Base-by-base conservation (phyloP, 2,797 vertebrate species). In the Sebastiscus tertius region DNA sequence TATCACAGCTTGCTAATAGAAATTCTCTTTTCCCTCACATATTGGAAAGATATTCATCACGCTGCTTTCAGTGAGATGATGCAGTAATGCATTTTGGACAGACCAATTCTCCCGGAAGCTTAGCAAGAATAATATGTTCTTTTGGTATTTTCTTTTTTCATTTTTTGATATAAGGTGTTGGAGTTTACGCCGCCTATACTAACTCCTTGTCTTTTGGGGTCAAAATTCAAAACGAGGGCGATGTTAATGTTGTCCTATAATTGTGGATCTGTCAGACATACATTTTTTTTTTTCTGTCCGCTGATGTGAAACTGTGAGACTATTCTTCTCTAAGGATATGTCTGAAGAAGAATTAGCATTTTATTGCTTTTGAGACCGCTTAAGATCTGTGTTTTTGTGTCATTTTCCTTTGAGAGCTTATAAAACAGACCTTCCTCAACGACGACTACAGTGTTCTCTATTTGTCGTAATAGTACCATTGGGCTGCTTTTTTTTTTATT, bases 11-110 rank as follows among this genome's bases (percentile, higher is more conserved):
- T 77, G 90, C 86, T 91, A 89, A 93, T 92, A 88, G 86, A 94
- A 92, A 88, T 88, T 72, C 80, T 89, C 79, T 82, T 63, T 72
- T 71, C 61, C 70, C 58, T 86, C 90, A 88, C 77, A 90, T 83
- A 88, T 90, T 84, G 85, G 77, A 89, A 83, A 88, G 87, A 93
- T 94, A 92, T 90, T 88, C 84, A 93, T 93, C 89, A 79, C 11
- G 4, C 61, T 73, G 72, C 83, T 77, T 88, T 88, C 82, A 77
- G 71, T 71, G 58, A 89, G 75, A 86, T 85, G 84, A 85, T 82
- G 80, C 82, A 87, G 78, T 86, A 91, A 91, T 89, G 86, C 79
- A 79, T 92, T 91, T 83, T 80, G 61, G 90, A 92, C 87, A 73
- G 75, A 84, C 22, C 82, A 81, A 90, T 91, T 91, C 87, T 83